These are phyloP conservation scores for Asarcornis scutulata DNA, from an alignment of 2,113 vertebrate genomes.

Conservation along the genomic window DNA sequence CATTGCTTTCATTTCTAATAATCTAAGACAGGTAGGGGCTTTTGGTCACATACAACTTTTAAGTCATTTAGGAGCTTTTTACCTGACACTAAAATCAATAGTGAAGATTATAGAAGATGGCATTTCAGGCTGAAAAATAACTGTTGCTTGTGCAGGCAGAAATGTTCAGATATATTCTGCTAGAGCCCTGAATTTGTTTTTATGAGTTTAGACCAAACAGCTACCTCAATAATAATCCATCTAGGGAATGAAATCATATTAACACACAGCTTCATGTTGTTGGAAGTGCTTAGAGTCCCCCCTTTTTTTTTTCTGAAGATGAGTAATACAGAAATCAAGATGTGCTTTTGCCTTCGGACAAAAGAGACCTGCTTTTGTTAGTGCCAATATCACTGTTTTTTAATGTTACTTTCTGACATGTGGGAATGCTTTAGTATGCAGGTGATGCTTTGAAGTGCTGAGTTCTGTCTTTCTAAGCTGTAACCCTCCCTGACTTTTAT, in stretches of 20 bases:
- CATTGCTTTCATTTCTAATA: neutral
- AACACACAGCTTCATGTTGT: neutral
- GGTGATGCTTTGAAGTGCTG: conserved; percentile 15
- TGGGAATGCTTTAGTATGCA: neutral
- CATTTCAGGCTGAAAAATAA: neutral
- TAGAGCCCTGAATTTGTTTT: neutral
- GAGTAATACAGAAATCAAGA: neutral
- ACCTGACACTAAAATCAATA: neutral
- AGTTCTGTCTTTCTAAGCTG: neutral
- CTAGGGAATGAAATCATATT: neutral
- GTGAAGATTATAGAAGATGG: neutral
- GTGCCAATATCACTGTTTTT: neutral
- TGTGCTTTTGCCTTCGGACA: neutral
- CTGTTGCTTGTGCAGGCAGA: neutral
- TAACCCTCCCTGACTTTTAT: conserved; percentile 13
- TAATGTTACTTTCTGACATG: neutral
- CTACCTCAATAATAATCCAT: neutral
- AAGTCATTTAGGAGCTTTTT: neutral
- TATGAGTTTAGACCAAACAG: neutral
- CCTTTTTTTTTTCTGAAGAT: neutral
- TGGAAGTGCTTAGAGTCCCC: neutral
- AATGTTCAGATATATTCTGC: neutral
- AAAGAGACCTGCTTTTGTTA: neutral
- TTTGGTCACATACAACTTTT: neutral
- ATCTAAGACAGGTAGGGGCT: neutral